These are phyloP conservation scores for Limnephilus rhombicus DNA, from an alignment of 2,888 invertebrate species.

Conservation along the genomic window DNA sequence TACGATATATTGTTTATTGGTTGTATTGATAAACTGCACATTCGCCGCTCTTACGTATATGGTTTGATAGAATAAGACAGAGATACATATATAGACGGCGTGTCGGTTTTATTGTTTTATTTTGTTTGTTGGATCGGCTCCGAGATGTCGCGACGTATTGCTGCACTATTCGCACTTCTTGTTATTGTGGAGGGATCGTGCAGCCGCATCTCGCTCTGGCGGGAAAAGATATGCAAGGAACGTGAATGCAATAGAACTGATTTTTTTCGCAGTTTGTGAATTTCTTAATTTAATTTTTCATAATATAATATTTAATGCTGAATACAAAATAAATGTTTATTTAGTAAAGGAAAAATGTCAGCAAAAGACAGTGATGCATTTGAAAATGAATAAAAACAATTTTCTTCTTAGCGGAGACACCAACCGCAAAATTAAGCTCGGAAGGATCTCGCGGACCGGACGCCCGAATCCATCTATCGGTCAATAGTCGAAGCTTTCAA, in stretches of 20 bases:
- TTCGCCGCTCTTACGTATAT: constrained; percentile 41
- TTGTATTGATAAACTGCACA: constrained; percentile 54
- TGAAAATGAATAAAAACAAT: background rate
- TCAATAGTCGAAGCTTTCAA: constrained; percentile 25
- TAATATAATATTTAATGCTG: background rate
- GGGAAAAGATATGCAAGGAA: background rate
- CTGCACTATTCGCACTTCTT: constrained; percentile 72
- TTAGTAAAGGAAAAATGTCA: background rate
- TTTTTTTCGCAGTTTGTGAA: background rate
- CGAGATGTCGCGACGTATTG: constrained; percentile 78
- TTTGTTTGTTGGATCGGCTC: constrained; percentile 68
- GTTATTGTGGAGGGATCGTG: background rate
- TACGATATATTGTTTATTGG: constrained; percentile 45
- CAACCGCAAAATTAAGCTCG: constrained; percentile 26
- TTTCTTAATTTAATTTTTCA: background rate
- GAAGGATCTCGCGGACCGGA: background rate
- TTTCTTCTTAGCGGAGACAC: constrained; percentile 31
- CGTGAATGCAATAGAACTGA: background rate
- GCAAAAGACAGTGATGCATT: background rate
- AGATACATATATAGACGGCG: constrained; percentile 43
- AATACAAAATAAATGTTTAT: background rate
- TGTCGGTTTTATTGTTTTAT: constrained; percentile 48
- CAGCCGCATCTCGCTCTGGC: background rate
- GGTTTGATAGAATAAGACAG: constrained; percentile 31
- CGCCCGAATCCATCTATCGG: constrained; percentile 19